A percentile compares a stretch with the other conserved stretches of the same genome.
phyloP scores from a whole-genome alignment of 2,888 invertebrate genomes.

The Philonicus albiceps region DNA sequence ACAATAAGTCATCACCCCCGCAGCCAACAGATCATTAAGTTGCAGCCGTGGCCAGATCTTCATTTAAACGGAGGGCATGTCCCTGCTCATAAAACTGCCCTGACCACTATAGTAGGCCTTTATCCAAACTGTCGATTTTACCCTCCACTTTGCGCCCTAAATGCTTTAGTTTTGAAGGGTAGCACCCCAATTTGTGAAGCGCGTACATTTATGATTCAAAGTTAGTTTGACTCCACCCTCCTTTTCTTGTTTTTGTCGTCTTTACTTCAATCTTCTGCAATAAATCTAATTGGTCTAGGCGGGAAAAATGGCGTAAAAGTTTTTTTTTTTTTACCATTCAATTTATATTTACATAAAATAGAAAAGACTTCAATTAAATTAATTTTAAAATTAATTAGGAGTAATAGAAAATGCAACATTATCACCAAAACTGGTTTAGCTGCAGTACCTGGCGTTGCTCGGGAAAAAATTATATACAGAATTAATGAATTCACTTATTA shows the following conservation, averaged over 20 bases:
- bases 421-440: too few species aligned
- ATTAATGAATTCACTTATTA: too few species aligned
- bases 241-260: not conserved
- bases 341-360: not conserved
- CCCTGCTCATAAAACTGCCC: not conserved
- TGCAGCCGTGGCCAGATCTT: not conserved
- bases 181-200: not conserved
- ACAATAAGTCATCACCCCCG: slow-evolving; percentile 43
- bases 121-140: not conserved
- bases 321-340: not conserved
- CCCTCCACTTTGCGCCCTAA: not conserved
- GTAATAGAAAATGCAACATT: too few species aligned
- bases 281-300: not conserved
- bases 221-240: not conserved
- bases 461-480: too few species aligned
- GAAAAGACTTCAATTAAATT: not conserved
- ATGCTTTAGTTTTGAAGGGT: not conserved
- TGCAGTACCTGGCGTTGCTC: too few species aligned
- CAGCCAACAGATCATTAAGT: not conserved
- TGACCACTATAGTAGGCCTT: not conserved
- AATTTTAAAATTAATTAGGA: too few species aligned
- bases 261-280: not conserved
- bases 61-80: not conserved
- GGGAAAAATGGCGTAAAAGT: not conserved
- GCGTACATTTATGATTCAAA: not conserved